A percentile compares a stretch with the other conserved stretches of the same genome.
Evolutionary conservation across 2,113 vertebrate genomes (phyloP).

Genomic region (Megalops atlanticus): DNA sequence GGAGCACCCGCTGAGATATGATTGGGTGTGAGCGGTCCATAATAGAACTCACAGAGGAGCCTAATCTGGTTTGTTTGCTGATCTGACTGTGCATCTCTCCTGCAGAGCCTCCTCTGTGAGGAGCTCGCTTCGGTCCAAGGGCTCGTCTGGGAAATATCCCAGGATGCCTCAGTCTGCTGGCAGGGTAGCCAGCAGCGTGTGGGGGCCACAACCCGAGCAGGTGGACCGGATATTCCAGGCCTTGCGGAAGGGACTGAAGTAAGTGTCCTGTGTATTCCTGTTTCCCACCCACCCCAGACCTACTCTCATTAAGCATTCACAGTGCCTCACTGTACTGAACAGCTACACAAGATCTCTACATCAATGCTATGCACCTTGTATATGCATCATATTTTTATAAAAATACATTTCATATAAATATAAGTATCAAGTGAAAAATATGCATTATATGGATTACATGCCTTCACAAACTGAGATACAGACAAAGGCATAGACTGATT

Average conservation of each 20-base stretch:
- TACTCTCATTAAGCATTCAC: not conserved
- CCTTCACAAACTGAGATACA: not conserved
- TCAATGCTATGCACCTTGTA: not conserved
- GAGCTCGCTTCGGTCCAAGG: slow-evolving; percentile 78
- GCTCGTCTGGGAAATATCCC: slow-evolving; percentile 62
- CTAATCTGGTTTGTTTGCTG: not conserved
- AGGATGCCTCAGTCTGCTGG: slow-evolving; percentile 72
- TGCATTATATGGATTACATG: not conserved
- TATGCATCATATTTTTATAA: not conserved
- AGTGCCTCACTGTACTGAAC: not conserved
- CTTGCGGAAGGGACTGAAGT: slow-evolving; percentile 89
- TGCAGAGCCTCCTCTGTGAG: slow-evolving; percentile 60
- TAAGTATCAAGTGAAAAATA: not conserved
- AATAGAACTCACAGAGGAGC: too few species aligned
- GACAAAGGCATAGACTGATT: not conserved
- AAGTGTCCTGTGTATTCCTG: slow-evolving; percentile 48
- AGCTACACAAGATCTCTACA: not conserved
- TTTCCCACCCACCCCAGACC: not conserved
- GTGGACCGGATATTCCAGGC: slow-evolving; percentile 89
- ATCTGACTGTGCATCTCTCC: not conserved
- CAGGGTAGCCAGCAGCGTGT: slow-evolving; percentile 65
- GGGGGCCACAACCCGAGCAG: slow-evolving; percentile 80
- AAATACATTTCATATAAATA: too few species aligned
- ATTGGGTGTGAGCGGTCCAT: too few species aligned
- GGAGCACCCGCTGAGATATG: too few species aligned